Conservation (phyloP, 2,888 invertebrate species). For the Phortica magna region DNA sequence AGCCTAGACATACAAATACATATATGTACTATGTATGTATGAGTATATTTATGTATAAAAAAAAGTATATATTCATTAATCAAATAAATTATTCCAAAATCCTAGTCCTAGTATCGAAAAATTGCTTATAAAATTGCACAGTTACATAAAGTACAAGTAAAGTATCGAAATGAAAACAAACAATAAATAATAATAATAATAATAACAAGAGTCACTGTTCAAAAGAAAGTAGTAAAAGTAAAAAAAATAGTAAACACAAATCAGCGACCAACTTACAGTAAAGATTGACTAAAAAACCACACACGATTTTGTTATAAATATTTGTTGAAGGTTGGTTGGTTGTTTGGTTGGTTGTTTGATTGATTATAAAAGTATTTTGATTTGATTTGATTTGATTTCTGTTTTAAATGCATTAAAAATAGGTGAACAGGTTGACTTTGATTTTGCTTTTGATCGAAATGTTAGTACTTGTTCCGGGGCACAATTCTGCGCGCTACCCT, state of each 20-base stretch:
- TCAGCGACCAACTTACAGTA: conserved; percentile 24
- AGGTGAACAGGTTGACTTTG: conserved; percentile 64
- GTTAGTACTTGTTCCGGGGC: conserved; percentile 67
- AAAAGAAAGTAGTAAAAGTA: not conserved
- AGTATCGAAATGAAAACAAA: not conserved
- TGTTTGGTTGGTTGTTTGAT: conserved; percentile 7
- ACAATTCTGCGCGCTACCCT: conserved; percentile 76
- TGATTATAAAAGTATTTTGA: conserved; percentile 26
- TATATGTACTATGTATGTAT: conserved; percentile 52
- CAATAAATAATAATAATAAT: not conserved
- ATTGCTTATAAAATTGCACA: conserved; percentile 70
- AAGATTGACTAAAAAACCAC: conserved; percentile 15
- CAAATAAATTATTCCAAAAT: conserved; percentile 52
- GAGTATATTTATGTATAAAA: conserved; percentile 26
- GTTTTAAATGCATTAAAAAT: conserved; percentile 71
- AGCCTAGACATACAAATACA: conserved; percentile 9
- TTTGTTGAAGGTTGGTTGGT: conserved; percentile 12
- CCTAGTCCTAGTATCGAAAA: conserved; percentile 60
- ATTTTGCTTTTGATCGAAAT: conserved; percentile 46
- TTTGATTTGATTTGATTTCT: conserved; percentile 33
- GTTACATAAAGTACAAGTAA: conserved; percentile 21
- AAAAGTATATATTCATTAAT: conserved; percentile 43
- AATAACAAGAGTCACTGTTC: not conserved
- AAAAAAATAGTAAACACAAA: not conserved
- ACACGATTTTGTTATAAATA: conserved; percentile 24